phyloP scores from a whole-genome alignment of 2,797 vertebrate species.

The Chaunax sp. region DNA sequence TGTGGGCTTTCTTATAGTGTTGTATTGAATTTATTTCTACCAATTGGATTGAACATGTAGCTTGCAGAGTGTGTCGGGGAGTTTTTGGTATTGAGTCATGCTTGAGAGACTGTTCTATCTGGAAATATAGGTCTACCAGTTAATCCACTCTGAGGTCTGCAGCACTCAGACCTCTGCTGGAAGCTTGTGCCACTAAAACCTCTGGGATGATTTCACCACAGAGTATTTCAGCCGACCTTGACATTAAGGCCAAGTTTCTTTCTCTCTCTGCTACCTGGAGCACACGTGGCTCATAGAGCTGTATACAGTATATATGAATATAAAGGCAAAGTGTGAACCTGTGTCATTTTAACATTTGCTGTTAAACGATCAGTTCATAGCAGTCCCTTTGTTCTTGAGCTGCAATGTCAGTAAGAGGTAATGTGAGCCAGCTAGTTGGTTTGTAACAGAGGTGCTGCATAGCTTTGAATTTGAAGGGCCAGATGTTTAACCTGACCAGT shows the following conservation, averaged over 20 bases:
- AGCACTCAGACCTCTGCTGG: slow-evolving; percentile 55
- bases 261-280: slow-evolving; percentile 28
- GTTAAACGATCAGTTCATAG: slow-evolving; percentile 34
- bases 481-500: slow-evolving; percentile 72
- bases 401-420: slow-evolving; percentile 28
- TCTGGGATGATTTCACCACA: slow-evolving; percentile 60
- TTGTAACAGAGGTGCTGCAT: slow-evolving; percentile 43
- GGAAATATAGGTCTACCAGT: slow-evolving; percentile 68
- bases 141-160: slow-evolving; percentile 68
- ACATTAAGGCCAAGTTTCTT: slow-evolving; percentile 56
- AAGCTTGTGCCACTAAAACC: slow-evolving; percentile 59
- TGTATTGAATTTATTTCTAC: slow-evolving; percentile 74
- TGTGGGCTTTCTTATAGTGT: slow-evolving; percentile 54
- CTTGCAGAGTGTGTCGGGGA: slow-evolving; percentile 70
- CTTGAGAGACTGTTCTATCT: slow-evolving; percentile 71
- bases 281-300: slow-evolving; percentile 1
- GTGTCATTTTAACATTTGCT: slow-evolving; percentile 22
- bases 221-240: slow-evolving; percentile 69
- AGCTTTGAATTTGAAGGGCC: slow-evolving; percentile 57
- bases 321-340: slow-evolving; percentile 8
- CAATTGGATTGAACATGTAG: slow-evolving; percentile 71
- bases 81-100: slow-evolving; percentile 78
- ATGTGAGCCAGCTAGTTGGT: slow-evolving; percentile 41
- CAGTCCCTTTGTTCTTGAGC: slow-evolving; percentile 44
- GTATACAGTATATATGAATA: neutral